Conservation (phyloP, 2,113 vertebrate species). For the Mustela nigripes region DNA sequence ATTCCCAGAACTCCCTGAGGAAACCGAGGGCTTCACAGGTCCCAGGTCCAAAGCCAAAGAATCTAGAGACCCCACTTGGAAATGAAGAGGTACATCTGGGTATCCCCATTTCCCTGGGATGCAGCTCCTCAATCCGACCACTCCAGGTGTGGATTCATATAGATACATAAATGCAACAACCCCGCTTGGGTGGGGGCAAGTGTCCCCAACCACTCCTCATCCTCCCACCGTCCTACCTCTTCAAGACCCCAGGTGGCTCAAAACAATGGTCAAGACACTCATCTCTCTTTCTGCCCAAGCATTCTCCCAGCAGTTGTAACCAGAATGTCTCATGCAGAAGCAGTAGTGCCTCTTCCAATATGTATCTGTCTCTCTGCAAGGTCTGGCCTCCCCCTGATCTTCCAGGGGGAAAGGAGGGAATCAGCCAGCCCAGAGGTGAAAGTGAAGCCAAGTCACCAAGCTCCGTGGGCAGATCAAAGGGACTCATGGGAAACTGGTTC, state of each 20-base stretch:
- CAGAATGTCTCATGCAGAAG: slow-evolving; percentile 10
- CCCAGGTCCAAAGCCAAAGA: slow-evolving; percentile 27
- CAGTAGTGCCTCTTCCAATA: background rate
- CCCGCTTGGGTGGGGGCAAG: background rate
- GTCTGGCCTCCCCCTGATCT: slow-evolving; percentile 15
- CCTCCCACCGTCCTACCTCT: background rate
- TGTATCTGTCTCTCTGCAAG: background rate
- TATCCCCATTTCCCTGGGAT: background rate
- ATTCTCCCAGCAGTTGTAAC: background rate
- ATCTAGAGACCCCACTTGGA: background rate
- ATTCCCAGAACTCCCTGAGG: slow-evolving; percentile 15
- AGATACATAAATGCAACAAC: background rate
- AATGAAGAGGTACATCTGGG: background rate
- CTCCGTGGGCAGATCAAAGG: too few species aligned
- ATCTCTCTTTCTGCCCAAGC: background rate
- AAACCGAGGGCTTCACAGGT: background rate
- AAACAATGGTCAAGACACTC: background rate
- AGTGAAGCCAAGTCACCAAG: background rate
- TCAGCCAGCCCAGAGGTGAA: background rate
- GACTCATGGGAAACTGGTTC: background rate
- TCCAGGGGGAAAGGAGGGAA: background rate
- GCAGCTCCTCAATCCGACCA: background rate
- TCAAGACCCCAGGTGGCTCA: background rate
- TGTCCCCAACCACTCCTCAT: background rate
- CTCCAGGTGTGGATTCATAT: background rate